These are phyloP conservation scores for Coracias cyanogaster DNA, from an alignment of 2,797 vertebrate genomes.

Conservation along the genomic window DNA sequence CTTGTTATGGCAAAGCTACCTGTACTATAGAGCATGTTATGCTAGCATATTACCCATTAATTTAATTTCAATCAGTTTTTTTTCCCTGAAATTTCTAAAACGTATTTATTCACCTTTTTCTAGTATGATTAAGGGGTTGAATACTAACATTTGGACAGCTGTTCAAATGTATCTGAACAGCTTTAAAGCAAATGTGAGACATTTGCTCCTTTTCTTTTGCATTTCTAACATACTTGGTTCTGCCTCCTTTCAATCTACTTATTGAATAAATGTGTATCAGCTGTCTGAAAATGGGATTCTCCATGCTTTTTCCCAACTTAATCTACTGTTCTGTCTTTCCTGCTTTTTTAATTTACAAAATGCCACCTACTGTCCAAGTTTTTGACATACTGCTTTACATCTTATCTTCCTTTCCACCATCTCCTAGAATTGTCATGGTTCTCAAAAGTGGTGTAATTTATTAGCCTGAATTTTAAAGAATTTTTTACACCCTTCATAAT, in stretches of 20 bases:
- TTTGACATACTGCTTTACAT: background rate
- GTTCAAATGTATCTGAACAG: constrained; percentile 22
- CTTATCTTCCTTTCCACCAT: background rate
- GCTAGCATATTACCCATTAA: background rate
- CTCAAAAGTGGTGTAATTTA: background rate
- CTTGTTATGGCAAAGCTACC: background rate
- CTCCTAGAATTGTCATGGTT: background rate
- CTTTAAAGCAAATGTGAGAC: background rate
- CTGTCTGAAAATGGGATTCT: background rate
- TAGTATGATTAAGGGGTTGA: constrained; percentile 19
- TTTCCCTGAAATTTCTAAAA: background rate
- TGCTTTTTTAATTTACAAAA: background rate
- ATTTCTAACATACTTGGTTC: background rate
- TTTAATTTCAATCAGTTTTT: background rate
- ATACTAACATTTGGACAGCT: constrained; percentile 33
- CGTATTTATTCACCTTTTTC: background rate
- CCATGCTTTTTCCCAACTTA: background rate
- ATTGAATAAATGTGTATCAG: background rate
- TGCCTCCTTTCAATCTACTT: background rate
- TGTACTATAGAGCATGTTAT: background rate
- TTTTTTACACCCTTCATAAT: background rate
- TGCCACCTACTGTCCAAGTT: background rate
- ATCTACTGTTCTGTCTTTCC: background rate
- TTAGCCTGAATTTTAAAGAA: background rate
- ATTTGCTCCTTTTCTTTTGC: background rate